Evolutionary conservation across 53 echinoderm and acorn worm genomes (phyloP).

Genomic region (Paracentrotus lividus): DNA sequence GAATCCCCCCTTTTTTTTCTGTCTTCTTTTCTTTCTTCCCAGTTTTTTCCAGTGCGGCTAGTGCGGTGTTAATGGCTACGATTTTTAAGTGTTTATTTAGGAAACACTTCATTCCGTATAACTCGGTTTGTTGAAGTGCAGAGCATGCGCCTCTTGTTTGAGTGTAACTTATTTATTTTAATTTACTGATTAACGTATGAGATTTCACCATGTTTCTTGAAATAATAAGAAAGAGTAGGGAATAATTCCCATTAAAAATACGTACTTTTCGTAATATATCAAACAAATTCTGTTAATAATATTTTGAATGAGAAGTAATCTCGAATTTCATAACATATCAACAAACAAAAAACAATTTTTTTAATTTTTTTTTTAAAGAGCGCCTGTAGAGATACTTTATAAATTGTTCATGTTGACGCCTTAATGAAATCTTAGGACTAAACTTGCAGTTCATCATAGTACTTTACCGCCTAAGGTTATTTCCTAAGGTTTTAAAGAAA

Average conservation of each 20-base stretch:
- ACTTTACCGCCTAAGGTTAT: too few species aligned
- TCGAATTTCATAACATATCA: too few species aligned
- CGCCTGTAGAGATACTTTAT: too few species aligned
- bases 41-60: not conserved
- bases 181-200: not conserved
- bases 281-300: not conserved
- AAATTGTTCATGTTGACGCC: too few species aligned
- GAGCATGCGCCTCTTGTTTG: not conserved
- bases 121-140: not conserved
- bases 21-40: not conserved
- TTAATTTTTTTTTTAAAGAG: too few species aligned
- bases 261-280: not conserved
- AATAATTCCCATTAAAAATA: not conserved
- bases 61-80: constrained; percentile 9
- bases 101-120: constrained; percentile 37
- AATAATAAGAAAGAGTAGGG: not conserved
- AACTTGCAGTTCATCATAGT: too few species aligned
- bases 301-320: not conserved
- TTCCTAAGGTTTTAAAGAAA: too few species aligned
- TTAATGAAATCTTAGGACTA: too few species aligned
- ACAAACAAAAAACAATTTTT: too few species aligned
- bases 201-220: not conserved
- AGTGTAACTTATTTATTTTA: not conserved
- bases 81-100: constrained; percentile 47
- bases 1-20: not conserved